Evolutionary conservation across 2,888 invertebrate genomes (phyloP).

Genomic region (Colostygia pectinataria): DNA sequence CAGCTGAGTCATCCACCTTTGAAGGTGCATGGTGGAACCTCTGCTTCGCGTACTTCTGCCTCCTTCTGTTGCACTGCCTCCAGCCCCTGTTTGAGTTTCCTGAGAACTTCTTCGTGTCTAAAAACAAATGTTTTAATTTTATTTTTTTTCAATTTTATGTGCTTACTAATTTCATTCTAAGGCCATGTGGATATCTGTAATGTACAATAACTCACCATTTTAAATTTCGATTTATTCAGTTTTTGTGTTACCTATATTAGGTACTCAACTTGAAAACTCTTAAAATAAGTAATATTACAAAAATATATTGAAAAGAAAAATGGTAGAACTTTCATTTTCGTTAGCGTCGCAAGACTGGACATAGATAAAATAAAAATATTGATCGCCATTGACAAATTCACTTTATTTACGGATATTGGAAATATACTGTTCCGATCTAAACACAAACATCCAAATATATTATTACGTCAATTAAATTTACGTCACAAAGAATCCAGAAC

Average conservation of each 20-base stretch:
- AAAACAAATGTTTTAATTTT: constrained; percentile 17
- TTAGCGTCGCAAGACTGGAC: constrained; percentile 69
- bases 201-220: constrained; percentile 16
- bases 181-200: constrained; percentile 50
- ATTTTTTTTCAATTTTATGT: no score
- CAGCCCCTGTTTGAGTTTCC: constrained; percentile 72
- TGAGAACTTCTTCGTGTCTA: constrained; percentile 75
- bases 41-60: constrained; percentile 82
- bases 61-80: constrained; percentile 66
- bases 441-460: constrained; percentile 72
- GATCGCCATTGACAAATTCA: constrained; percentile 70
- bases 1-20: constrained; percentile 91
- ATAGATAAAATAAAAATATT: constrained; percentile 53
- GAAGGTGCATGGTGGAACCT: constrained; percentile 88
- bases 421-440: constrained; percentile 74
- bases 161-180: no score
- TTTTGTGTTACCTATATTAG: no score
- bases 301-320: constrained; percentile 64
- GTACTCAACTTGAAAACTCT: no score
- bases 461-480: constrained; percentile 58
- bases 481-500: constrained; percentile 64
- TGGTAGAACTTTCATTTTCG: constrained; percentile 63
- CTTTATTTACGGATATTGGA: constrained; percentile 77
- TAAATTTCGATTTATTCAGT: no score
- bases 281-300: constrained; percentile 5